A percentile compares a stretch with the other conserved stretches of the same genome.
These are phyloP conservation scores for Hyla sarda DNA, from an alignment of 2,113 vertebrate species.

Conservation along the genomic window DNA sequence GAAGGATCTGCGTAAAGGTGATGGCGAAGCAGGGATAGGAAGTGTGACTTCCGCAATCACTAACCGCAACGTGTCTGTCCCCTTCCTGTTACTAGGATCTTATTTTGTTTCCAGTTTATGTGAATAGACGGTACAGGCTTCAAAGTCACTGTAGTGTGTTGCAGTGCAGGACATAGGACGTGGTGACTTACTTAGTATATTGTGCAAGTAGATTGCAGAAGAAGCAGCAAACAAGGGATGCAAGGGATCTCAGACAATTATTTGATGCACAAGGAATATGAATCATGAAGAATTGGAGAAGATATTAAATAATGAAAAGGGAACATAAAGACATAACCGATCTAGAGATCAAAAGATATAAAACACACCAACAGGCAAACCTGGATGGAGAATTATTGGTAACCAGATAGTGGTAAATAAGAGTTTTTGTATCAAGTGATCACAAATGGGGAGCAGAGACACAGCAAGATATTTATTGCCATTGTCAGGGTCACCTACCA, in stretches of 20 bases:
- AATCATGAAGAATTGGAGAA: neutral
- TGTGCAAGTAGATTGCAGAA: conserved; percentile 5
- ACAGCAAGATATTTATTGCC: conserved; percentile 14
- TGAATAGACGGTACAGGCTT: neutral
- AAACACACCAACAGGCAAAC: neutral
- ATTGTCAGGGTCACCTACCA: neutral
- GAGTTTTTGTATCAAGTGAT: neutral
- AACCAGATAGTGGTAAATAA: neutral
- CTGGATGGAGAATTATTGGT: conserved; percentile 4
- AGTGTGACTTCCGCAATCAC: conserved; percentile 35
- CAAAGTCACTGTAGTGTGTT: neutral
- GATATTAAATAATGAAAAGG: conserved; percentile 18
- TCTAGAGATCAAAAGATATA: neutral
- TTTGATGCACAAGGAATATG: neutral
- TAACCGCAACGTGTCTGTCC: conserved; percentile 34
- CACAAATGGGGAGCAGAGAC: conserved; percentile 29
- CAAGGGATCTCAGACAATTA: neutral
- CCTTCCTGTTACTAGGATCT: conserved; percentile 44
- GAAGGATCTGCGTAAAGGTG: neutral
- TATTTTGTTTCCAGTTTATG: neutral
- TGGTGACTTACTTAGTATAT: neutral
- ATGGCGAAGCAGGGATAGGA: conserved; percentile 30
- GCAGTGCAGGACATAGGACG: neutral
- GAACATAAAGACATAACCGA: neutral
- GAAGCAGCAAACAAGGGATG: neutral